These are phyloP conservation scores for Phoenicopterus ruber DNA, from an alignment of 2,113 vertebrate genomes.

Conservation along the genomic window DNA sequence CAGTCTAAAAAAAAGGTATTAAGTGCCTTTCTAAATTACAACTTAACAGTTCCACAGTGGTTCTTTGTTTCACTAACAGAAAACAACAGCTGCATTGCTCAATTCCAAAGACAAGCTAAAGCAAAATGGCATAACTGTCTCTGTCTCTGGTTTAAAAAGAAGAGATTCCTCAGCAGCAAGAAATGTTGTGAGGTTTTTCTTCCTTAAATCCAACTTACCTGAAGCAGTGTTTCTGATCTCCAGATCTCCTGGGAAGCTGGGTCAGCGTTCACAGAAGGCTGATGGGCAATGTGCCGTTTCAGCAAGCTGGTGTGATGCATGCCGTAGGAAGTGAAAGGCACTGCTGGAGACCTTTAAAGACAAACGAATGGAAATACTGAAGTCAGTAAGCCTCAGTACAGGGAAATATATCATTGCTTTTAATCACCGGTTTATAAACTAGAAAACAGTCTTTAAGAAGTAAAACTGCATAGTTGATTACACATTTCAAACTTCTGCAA, in stretches of 20 bases:
- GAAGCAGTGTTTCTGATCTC: conserved; percentile 90
- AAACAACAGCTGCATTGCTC: neutral
- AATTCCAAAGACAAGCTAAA: neutral
- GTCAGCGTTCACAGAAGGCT: conserved; percentile 91
- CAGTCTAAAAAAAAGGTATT: neutral
- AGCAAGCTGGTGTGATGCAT: conserved; percentile 87
- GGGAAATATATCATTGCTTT: neutral
- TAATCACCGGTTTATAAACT: neutral
- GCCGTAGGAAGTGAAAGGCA: conserved; percentile 87
- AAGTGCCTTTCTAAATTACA: neutral
- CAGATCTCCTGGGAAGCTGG: conserved; percentile 96
- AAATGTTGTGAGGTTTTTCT: neutral
- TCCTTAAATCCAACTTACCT: conserved; percentile 58
- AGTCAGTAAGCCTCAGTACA: neutral
- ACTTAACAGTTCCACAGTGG: neutral
- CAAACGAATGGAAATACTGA: neutral
- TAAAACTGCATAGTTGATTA: neutral
- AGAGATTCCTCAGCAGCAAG: neutral
- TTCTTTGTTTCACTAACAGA: neutral
- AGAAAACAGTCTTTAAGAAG: neutral
- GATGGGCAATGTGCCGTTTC: conserved; percentile 92
- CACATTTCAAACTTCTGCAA: neutral
- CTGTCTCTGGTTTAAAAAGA: neutral
- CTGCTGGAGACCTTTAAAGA: conserved; percentile 74
- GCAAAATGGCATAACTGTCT: neutral